phyloP scores from a whole-genome alignment of 1,140 invertebrate species.

The Drosophila albomicans region DNA sequence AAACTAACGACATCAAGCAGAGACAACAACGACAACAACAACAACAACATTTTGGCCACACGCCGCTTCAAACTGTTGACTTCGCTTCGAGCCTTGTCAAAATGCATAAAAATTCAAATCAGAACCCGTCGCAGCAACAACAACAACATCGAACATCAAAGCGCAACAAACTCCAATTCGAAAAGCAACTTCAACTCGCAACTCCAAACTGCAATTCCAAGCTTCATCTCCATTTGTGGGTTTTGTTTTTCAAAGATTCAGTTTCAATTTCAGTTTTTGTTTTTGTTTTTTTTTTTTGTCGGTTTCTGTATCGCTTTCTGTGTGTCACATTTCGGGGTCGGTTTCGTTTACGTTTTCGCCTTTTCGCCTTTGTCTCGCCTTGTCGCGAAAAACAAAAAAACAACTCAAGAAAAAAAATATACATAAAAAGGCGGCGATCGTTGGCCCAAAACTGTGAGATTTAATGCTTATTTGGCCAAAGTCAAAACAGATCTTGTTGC shows the following conservation, averaged over 20 bases:
- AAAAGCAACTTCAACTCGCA: constrained; percentile 5
- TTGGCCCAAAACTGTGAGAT: constrained; percentile 67
- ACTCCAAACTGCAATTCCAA: neutral
- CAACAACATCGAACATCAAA: constrained; percentile 58
- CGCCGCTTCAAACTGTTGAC: constrained; percentile 33
- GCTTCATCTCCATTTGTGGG: constrained; percentile 7
- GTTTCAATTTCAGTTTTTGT: constrained; percentile 6
- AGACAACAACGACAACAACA: constrained; percentile 25
- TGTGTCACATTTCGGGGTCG: neutral
- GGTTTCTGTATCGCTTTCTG: neutral
- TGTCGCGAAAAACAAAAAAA: neutral
- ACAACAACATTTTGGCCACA: constrained; percentile 60
- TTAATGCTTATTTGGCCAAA: constrained; percentile 82
- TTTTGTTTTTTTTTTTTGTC: neutral
- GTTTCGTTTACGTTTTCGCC: constrained; percentile 25
- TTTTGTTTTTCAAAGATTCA: constrained; percentile 4
- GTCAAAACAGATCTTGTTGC: constrained; percentile 80
- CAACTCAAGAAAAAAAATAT: neutral
- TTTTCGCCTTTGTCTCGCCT: constrained; percentile 12
- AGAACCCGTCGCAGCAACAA: constrained; percentile 39
- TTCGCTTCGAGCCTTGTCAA: constrained; percentile 58
- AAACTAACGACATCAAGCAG: too few relatives aligned
- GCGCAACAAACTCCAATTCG: constrained; percentile 51
- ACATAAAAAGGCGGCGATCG: constrained; percentile 2
- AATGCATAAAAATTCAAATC: constrained; percentile 82